Base-by-base conservation (phyloP, 2,888 invertebrate genomes). In the Mesoligia furuncula region DNA sequence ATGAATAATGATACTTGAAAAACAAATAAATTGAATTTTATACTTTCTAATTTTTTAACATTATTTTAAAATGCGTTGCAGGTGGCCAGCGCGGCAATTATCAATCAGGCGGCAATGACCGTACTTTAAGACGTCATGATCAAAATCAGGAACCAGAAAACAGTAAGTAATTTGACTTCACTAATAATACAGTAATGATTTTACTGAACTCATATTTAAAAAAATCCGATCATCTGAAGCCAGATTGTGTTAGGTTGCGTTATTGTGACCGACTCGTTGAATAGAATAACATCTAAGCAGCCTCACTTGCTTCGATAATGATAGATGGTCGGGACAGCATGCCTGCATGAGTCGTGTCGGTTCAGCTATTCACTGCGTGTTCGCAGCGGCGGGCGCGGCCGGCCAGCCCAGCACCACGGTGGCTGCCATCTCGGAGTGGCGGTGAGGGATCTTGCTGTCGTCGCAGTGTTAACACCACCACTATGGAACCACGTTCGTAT, bases 381-480 rank as follows among this genome's bases (percentile, higher is more conserved):
- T 77, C 68, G 62, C 91, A 92, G 93, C 93, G 87, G 94, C 94
- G 73, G 96, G 94, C 80, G 93, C 93, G 83, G 94, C 94, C 89
- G 97, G 97, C 73, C 97, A 97, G 92, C 97, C 98, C 83, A 97
- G 97, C 92, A 97, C 97, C 90, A 95, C 97, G 89, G 96, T 95
- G 95, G 96, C 96, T 88, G 97, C 96, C 93, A 95, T 95, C 93
- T 94, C 96, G 85, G 97, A 97, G 95, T 97, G 97, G 96, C 97
- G 97, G 95, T 96, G 97, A 95, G 97, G 96, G 94, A 89, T 93
- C 94, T 88, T 94, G 93, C 88, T 88, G 83, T 87, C 87, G 94
- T 88, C 88, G 70, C 86, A 79, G 84, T 79, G 83, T 79, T 79
- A 79, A 77, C 83, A 79, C 80, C 85, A 81, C 79, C 84, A 75